A percentile compares a stretch with the other conserved stretches of the same genome.
Conservation (phyloP, 2,888 invertebrate species). For the Tetranychus truncatus region DNA sequence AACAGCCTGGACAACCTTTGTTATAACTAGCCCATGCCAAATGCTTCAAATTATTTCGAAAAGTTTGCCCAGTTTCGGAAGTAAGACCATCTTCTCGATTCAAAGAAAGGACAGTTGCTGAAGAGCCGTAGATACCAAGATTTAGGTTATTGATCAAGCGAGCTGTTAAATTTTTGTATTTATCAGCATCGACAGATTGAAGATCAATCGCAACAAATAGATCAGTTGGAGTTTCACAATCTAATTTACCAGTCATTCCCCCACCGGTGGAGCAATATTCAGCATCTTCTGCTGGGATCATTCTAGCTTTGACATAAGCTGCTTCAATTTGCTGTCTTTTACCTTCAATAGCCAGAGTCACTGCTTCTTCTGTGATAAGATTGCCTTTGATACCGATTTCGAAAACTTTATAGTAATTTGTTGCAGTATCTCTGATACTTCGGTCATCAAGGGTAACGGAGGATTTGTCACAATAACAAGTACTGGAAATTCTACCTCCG, state of each 20-base stretch:
- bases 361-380: neutral
- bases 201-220: constrained; percentile 23
- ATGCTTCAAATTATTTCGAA: constrained; percentile 6
- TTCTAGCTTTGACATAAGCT: neutral
- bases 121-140: neutral
- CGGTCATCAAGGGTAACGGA: neutral
- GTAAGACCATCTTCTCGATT: neutral
- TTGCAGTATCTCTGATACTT: neutral
- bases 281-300: neutral
- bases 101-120: neutral
- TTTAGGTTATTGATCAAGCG: constrained; percentile 11
- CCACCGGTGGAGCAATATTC: neutral
- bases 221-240: constrained; percentile 23
- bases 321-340: neutral
- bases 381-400: neutral
- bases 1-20: constrained; percentile 5
- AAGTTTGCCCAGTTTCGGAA: neutral
- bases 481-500: neutral
- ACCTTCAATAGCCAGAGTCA: neutral
- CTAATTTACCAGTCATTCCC: neutral
- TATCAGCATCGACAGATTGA: constrained; percentile 11
- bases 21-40: constrained; percentile 4
- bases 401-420: neutral
- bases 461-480: neutral
- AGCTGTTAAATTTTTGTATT: constrained; percentile 11